Base-by-base conservation (phyloP, 2,113 vertebrate species). In the Eulemur rufifrons region DNA sequence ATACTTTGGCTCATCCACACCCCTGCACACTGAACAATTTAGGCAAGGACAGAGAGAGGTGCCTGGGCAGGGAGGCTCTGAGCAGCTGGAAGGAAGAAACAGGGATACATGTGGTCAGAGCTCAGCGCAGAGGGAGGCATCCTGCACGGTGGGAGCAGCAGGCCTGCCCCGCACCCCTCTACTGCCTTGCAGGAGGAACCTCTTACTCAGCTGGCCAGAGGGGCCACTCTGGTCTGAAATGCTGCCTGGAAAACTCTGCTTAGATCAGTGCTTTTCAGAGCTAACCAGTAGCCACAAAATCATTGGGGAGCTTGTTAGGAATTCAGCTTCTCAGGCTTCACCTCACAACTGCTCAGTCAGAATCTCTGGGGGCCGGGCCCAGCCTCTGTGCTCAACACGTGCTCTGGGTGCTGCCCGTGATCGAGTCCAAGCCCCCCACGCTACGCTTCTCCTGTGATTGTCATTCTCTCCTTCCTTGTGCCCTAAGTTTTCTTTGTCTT, bases 311-410 rank as follows among this genome's bases (percentile, higher is more conserved):
- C 11, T 64, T 42, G 4, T 61, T 52, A 32, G 17, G 34, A 42
- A 34, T 42, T 18, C 10, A 18, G 2, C 10, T 59, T 76, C 3
- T 32, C 0, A 2, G 3, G 9, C 8, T 2, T 17, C 29, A 21
- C 63, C 6, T 21, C 20, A 86, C 5, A n/a, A 39, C 20, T 18
- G 20, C 25, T 87, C 74, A 83, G 45, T 59, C 25, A 61, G 76
- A 73, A 50, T 39, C 27, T 45, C 45, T 17, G 2, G 69, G 27
- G n/a, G 4, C 23, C 12, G 47, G 3, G 17, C 1, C 20, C 39
- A 61, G 5, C 47, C 32, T 23, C 27, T 59, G 42, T 34, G 32
- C 27, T 59, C 25, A 45, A 37, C 17, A 94, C 66, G 6, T 6
- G 15, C 8, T 83, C 34, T 10, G 13, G 5, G n/a, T n/a, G 2